Base-by-base conservation (phyloP, 2,113 vertebrate species). In the Menidia beryllina region DNA sequence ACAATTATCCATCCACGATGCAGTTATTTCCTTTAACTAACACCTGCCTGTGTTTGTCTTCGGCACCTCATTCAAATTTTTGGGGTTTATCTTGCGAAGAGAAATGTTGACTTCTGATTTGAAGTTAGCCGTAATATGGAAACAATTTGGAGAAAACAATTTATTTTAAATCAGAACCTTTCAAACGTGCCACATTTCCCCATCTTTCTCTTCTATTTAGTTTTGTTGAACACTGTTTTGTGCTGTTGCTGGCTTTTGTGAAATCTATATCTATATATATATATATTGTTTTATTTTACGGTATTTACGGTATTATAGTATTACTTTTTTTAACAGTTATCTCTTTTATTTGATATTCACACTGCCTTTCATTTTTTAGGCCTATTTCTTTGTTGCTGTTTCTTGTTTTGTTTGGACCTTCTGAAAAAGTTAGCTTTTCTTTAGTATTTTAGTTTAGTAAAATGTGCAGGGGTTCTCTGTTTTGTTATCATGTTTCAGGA, bases 101-200 rank as follows among this genome's bases (percentile, higher is more conserved):
- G 2, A 43, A 55, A 13, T 58, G 39, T 45, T 52, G 57, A 74
- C 52, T 23, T 66, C 49, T 70, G 56, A 50, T 69, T 72, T 66
- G 47, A 34, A 69, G 64, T 34, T 36, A 56, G 69, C 13, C 2
- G 15, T 50, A 48, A 1, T 1, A 2, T 50, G 2, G 15, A 27
- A 25, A 14, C 12, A 25, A 21, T 25, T 24, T 6, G 25, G 13
- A 25, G 5, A 17, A 25, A 11, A 26, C 14, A 43, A 2, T 0
- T 17, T 5, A 43, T 15, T 43, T 43, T 4, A 11, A 52, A 52
- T 15, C 3, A 52, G 7, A 52, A 26, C 1, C 14, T 15, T 26
- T 17, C 7, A 17, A 26, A 52, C 3, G 23, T 49, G 9, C 7
- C 23, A 10, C 30, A 34, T 34, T 34, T 34, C n/a, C n/a, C n/a